Percentiles rank a stretch among this genome's conserved stretches.
These are phyloP conservation scores for Zaprionus taronus DNA, from an alignment of 1,140 invertebrate species.

Conservation along the genomic window DNA sequence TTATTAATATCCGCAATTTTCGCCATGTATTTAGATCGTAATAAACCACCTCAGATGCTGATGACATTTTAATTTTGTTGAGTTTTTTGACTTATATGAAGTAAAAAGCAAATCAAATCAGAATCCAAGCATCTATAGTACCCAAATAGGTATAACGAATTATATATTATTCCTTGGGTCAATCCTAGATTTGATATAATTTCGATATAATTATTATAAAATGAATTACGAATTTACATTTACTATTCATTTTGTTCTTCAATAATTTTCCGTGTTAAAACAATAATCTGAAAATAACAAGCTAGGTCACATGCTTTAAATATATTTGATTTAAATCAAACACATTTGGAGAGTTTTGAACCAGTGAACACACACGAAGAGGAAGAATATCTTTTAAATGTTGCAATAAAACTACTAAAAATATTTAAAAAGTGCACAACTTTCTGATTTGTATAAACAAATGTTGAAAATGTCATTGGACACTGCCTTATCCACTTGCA, in stretches of 20 bases:
- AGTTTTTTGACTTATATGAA: slow-evolving; percentile 13
- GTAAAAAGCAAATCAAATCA: slow-evolving; percentile 3
- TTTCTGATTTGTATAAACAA: not conserved
- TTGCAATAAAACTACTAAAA: no score
- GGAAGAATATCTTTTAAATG: not conserved
- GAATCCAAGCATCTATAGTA: not conserved
- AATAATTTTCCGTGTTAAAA: no score
- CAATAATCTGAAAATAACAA: not conserved
- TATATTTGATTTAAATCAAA: not conserved
- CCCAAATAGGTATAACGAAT: not conserved
- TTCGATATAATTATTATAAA: no score
- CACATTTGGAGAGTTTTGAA: no score
- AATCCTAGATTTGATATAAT: no score
- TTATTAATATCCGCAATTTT: slow-evolving; percentile 42
- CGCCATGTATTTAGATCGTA: not conserved
- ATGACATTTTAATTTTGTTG: slow-evolving; percentile 45
- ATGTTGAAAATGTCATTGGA: not conserved
- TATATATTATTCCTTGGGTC: no score
- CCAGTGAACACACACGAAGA: not conserved
- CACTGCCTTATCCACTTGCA: slow-evolving; percentile 15
- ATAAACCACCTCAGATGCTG: not conserved
- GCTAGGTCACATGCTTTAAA: no score
- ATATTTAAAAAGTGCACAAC: no score
- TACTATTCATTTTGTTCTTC: no score
- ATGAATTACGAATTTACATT: no score